Conservation (phyloP, 2,888 invertebrate genomes). For the Calliscelio sp. region DNA sequence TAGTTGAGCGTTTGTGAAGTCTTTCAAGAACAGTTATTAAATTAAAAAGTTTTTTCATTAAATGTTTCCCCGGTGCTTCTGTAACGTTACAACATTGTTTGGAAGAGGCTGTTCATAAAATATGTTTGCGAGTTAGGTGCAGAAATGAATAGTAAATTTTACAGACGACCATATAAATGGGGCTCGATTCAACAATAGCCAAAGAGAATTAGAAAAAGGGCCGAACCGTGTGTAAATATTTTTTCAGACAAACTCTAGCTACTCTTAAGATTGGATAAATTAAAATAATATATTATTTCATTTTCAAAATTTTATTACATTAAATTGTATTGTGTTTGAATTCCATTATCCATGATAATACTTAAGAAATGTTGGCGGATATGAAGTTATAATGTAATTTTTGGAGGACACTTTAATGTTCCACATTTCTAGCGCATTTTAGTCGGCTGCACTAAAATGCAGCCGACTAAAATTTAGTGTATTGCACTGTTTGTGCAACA, state of each 20-base stretch:
- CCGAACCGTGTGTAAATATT: no score
- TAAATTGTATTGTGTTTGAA: no score
- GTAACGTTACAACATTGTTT: constrained; percentile 27
- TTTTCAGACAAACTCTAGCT: no score
- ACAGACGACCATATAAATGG: background rate
- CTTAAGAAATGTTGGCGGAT: background rate
- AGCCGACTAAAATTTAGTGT: constrained; percentile 6
- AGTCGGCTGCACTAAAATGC: background rate
- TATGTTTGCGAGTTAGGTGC: constrained; percentile 22
- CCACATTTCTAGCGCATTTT: no score
- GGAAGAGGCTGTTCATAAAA: constrained; percentile 37
- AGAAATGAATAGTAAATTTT: constrained; percentile 42
- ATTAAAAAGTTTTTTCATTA: constrained; percentile 66
- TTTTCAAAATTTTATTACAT: no score
- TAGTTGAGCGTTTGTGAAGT: constrained; percentile 18
- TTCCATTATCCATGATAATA: no score
- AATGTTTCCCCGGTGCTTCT: constrained; percentile 38
- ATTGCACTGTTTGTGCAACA: constrained; percentile 42
- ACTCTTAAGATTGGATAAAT: no score
- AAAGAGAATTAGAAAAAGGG: constrained; percentile 10
- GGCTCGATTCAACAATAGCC: background rate
- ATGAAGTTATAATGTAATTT: constrained; percentile 20
- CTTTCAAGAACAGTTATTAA: constrained; percentile 49
- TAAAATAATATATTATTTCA: no score
- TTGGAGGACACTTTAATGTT: constrained; percentile 21